Evolutionary conservation across 2,888 invertebrate species (phyloP), one percentile per base, ranked within the genome.

Genomic region (Cinara cedri): DNA sequence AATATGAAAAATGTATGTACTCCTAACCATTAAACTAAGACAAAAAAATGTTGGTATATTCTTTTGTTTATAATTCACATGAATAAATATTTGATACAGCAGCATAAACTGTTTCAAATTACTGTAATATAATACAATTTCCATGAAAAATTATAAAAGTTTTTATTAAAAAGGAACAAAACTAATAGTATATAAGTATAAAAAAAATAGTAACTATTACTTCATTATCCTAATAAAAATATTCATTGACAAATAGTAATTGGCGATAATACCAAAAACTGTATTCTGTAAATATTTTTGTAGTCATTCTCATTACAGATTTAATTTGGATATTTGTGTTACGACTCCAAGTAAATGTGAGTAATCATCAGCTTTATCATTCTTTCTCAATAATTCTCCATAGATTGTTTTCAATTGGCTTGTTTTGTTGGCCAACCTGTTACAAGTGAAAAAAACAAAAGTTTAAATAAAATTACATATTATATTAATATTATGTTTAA

Each of bases 361-460:
- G 70, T 51, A 78, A 13, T 70, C 78, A 16, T 62, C 44, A n/a
- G 60, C 13, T 1, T 51, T 21, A 9, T n/a, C 14, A 46, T 51
- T 70, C 16, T 70, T 78, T 60, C 78, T 70, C n/a, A 78, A 60
- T 1, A 78, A 34, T 60, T 78, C 78, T 13, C 68, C 60, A 10
- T 78, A 78, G 9, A 78, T 78, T 24, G 24, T 8, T 42, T 78
- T 78, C 24, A 78, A 70, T 16, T 70, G 19, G 2, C 51, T 49
- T 3, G 21, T 62, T 78, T 70, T 78, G 13, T 70, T 78, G 3
- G 51, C 49, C 9, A 78, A 60, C 42, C 78, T 78, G 51, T 3
- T 19, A 34, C 1, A 0, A 68, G 26, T 60, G 1, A 24, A 24
- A 24, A 8, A 66, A 66, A 24, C 4, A 62, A n/a, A n/a, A 11